Evolutionary conservation across 2,797 vertebrate species (phyloP).

Genomic region (Hemitrygon akajei): DNA sequence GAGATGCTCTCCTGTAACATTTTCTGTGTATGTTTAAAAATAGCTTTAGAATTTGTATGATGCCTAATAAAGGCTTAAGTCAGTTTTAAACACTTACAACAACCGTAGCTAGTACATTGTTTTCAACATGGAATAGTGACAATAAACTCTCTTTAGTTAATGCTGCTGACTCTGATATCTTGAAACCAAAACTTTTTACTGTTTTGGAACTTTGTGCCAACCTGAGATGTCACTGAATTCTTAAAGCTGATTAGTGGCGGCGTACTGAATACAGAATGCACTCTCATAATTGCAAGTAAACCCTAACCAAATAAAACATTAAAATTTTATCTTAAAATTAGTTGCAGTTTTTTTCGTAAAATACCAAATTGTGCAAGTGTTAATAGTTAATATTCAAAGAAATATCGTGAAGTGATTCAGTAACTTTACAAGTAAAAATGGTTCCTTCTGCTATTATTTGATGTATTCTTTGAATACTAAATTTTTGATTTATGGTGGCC

Average conservation of each 20-base stretch:
- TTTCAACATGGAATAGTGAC: background rate
- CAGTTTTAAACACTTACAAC: no score
- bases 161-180: background rate
- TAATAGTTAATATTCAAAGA: background rate
- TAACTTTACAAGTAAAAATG: background rate
- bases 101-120: background rate
- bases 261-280: background rate
- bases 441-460: background rate
- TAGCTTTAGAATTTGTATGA: background rate
- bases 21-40: background rate
- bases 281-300: background rate
- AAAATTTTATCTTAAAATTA: background rate
- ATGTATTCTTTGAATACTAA: background rate
- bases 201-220: no score
- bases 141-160: background rate
- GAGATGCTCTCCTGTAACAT: background rate
- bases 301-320: background rate
- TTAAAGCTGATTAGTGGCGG: background rate
- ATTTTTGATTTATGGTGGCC: background rate
- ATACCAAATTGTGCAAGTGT: background rate
- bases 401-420: background rate
- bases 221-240: background rate
- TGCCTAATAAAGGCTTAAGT: background rate
- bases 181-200: background rate
- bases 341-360: background rate